Percentiles rank a stretch among this genome's conserved stretches.
Evolutionary conservation across 2,113 vertebrate genomes (phyloP).

Genomic region (Mastomys natalensis): DNA sequence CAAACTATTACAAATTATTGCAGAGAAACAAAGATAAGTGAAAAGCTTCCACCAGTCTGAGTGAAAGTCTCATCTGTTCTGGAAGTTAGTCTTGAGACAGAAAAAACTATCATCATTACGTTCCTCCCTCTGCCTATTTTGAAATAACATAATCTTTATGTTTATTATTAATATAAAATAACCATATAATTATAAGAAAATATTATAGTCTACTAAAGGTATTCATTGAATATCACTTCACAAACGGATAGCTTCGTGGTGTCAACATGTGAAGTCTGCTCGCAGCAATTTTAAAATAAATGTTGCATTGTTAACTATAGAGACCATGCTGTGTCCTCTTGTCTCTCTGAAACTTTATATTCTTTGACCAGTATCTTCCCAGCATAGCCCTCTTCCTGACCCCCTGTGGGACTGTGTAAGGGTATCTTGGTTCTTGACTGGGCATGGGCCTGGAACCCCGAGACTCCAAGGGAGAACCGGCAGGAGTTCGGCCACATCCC

Average conservation of each 20-base stretch:
- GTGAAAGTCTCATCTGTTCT: not conserved
- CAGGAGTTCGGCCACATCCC: too few relatives aligned
- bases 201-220: not conserved
- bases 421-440: too few relatives aligned
- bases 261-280: not conserved
- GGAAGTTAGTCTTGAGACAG: not conserved
- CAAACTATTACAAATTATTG: slow-evolving; percentile 21
- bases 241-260: not conserved
- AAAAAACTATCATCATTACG: not conserved
- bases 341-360: not conserved
- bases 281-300: not conserved
- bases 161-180: slow-evolving; percentile 2
- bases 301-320: not conserved
- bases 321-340: not conserved
- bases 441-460: too few relatives aligned
- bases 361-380: not conserved
- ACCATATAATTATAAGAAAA: not conserved
- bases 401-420: too few relatives aligned
- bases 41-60: slow-evolving; percentile 4
- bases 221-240: not conserved
- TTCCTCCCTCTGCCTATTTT: slow-evolving; percentile 40
- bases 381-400: not conserved
- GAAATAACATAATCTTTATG: slow-evolving; percentile 32
- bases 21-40: slow-evolving; percentile 14
- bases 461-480: too few relatives aligned